phyloP scores from a whole-genome alignment of 2,113 vertebrate genomes.

The Butorides virescens region DNA sequence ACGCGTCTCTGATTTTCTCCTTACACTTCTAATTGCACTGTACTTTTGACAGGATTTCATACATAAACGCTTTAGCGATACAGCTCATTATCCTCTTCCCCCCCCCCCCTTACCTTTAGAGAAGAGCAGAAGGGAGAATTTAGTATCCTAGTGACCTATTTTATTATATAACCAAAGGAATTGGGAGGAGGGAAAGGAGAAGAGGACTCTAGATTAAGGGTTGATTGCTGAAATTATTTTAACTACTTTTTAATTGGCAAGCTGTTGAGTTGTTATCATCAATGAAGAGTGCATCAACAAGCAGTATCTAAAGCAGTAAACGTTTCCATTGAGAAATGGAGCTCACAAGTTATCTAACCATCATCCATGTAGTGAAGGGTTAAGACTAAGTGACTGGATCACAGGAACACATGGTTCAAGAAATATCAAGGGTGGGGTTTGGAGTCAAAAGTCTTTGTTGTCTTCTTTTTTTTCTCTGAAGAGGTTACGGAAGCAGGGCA shows the following conservation, averaged over 20 bases:
- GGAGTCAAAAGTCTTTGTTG: background rate
- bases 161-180: background rate
- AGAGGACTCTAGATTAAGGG: background rate
- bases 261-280: constrained; percentile 27
- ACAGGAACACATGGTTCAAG: background rate
- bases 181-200: background rate
- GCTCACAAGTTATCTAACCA: background rate
- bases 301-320: background rate
- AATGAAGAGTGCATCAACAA: background rate
- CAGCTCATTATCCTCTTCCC: background rate
- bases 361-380: background rate
- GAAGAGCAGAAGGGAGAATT: background rate
- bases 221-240: constrained; percentile 57
- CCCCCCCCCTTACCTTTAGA: background rate
- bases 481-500: background rate
- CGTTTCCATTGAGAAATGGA: background rate
- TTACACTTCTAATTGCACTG: background rate
- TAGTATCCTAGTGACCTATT: background rate
- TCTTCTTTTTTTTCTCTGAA: background rate
- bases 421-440: background rate
- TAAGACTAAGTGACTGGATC: background rate
- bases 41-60: background rate
- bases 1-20: background rate
- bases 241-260: constrained; percentile 48
- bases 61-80: background rate